These are phyloP conservation scores for Nipponacmea schrenckii DNA, from an alignment of 2,888 invertebrate genomes.

Conservation along the genomic window DNA sequence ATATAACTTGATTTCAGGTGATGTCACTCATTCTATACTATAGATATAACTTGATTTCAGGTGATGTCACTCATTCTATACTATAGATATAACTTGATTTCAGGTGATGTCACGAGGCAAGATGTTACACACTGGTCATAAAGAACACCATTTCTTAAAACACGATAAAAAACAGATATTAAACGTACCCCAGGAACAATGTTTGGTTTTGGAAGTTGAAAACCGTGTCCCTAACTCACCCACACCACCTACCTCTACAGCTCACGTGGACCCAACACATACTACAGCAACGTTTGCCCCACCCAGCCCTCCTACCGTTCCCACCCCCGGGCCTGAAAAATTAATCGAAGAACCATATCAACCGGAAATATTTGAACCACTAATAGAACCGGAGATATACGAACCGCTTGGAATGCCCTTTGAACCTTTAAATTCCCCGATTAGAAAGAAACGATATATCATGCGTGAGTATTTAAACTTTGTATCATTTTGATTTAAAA, in stretches of 20 bases:
- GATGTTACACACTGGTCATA: slow-evolving; percentile 33
- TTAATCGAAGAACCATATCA: not conserved
- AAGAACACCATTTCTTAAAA: slow-evolving; percentile 23
- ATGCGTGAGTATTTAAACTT: not conserved
- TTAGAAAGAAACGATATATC: not conserved
- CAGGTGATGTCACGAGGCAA: slow-evolving; percentile 42
- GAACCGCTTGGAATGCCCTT: not conserved
- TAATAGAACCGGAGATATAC: not conserved
- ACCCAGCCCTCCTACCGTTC: not conserved
- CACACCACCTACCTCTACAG: not conserved
- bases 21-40: too few species aligned
- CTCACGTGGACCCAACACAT: not conserved
- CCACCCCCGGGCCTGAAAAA: not conserved
- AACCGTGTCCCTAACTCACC: not conserved
- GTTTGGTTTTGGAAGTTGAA: slow-evolving; percentile 14
- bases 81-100: too few species aligned
- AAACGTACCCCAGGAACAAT: slow-evolving; percentile 13
- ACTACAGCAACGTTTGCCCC: not conserved
- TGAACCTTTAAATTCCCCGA: not conserved
- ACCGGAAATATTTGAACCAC: not conserved
- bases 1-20: too few species aligned
- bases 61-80: too few species aligned
- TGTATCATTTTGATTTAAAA: too few species aligned
- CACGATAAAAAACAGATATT: slow-evolving; percentile 16
- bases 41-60: too few species aligned